A percentile compares a stretch with the other conserved stretches of the same genome.
Conservation (phyloP, 1,140 invertebrate species). For the Formica exsecta region DNA sequence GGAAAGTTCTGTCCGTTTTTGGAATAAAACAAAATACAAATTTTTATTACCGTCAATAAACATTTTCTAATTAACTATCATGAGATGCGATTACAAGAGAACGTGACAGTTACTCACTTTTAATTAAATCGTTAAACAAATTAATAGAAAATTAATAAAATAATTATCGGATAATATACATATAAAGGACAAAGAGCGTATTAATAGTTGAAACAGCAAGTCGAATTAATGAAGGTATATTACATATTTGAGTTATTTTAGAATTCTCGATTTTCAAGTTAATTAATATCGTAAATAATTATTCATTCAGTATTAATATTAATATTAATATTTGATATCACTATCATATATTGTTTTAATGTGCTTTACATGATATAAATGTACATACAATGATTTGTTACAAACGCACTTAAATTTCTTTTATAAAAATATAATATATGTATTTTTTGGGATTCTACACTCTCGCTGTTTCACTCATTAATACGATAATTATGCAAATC, state of each 20-base stretch:
- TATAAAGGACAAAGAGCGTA: not conserved
- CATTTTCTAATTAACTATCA: not conserved
- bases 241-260: not conserved
- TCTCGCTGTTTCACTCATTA: not conserved
- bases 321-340: not conserved
- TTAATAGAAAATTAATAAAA: not conserved
- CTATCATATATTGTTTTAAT: not conserved
- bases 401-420: too few species aligned
- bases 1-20: too few species aligned
- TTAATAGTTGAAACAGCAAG: conserved; percentile 9
- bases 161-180: not conserved
- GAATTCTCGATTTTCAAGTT: conserved; percentile 10
- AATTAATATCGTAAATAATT: conserved; percentile 24
- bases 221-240: conserved; percentile 1
- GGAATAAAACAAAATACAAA: too few species aligned
- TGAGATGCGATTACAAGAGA: not conserved
- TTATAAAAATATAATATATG: not conserved
- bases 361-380: not conserved
- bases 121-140: not conserved
- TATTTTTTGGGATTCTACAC: not conserved
- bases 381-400: not conserved
- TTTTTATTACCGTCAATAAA: too few species aligned
- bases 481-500: conserved; percentile 9
- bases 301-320: not conserved
- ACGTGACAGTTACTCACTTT: not conserved